Conservation (phyloP, 2,113 vertebrate genomes). For the Scomber japonicus region DNA sequence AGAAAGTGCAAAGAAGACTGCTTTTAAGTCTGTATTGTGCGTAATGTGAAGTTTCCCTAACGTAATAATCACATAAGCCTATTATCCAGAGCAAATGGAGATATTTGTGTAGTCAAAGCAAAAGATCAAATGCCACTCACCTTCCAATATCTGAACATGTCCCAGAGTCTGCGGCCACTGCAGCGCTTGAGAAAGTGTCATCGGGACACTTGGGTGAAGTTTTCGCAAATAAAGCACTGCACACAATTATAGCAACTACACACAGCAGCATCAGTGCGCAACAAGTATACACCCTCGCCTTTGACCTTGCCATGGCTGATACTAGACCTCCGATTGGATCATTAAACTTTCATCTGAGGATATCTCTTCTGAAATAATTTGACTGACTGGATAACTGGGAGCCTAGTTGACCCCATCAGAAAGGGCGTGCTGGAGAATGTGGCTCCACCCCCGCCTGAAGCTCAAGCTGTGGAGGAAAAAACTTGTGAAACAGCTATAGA, state of each 20-base stretch:
- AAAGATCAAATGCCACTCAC: constrained; percentile 73
- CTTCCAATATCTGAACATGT: constrained; percentile 88
- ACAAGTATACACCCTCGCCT: constrained; percentile 54
- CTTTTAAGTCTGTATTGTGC: not conserved
- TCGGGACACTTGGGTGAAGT: constrained; percentile 42
- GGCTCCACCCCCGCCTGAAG: constrained; percentile 30
- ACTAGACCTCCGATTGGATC: not conserved
- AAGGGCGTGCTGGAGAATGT: not conserved
- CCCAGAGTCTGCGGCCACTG: constrained; percentile 87
- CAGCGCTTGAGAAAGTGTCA: constrained; percentile 75
- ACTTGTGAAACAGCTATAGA: not conserved
- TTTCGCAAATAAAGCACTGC: constrained; percentile 10
- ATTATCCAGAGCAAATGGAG: not conserved
- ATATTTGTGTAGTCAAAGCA: no score
- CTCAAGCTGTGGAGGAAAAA: no score
- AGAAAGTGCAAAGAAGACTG: not conserved
- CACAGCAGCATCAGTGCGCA: constrained; percentile 59
- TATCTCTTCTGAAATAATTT: not conserved
- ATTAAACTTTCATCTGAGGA: not conserved
- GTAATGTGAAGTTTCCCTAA: not conserved
- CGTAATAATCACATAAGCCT: not conserved
- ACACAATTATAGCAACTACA: constrained; percentile 47
- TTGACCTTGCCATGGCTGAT: constrained; percentile 68
- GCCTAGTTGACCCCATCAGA: not conserved
- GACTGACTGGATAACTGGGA: not conserved